Evolutionary conservation across 2,113 vertebrate species (phyloP), one percentile per base, ranked within the genome.

Genomic region (Hippoglossus stenolepis): DNA sequence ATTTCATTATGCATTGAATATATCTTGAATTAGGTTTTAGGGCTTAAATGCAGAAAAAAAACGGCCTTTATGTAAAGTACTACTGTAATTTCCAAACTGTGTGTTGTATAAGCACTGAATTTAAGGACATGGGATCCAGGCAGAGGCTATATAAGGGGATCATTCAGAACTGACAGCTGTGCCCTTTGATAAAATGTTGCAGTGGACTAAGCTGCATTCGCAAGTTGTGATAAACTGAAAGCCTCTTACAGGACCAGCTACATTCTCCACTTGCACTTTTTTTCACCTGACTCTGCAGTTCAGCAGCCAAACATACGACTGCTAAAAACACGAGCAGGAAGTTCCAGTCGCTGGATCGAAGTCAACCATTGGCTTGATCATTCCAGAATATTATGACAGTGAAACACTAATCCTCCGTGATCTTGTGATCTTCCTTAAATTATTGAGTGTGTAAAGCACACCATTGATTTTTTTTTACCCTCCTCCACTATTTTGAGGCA

Each of bases 121-220:
- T 80, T 69, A 72, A n/a, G 53, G 24, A 62, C 11, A 2, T 56
- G 49, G 15, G 57, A 24, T 81, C 61, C 5, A 70, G 58, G 64
- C 56, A 49, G 56, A 68, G 67, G 56, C 21, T 65, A 26, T 54
- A 63, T 24, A 69, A 70, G 43, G 43, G 68, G 61, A 85, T 84
- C 66, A 86, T 75, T 63, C 66, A 68, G 73, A 83, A 83, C 49
- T 62, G 75, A 79, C 85, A 83, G 79, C 89, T 83, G 77, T 67
- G 70, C 18, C 45, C 38, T 73, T 70, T 77, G 84, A 88, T 85
- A 84, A 80, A 84, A 73, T 57, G 60, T 73, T 28, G 73, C 70
- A 65, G 74, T 40, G 70, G 51, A 65, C 77, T 87, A 51, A 89
- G 81, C 85, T 79, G 67, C 10, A 63, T 75, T 38, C 65, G 79